A percentile compares a stretch with the other conserved stretches of the same genome.
Evolutionary conservation across 1,140 invertebrate genomes (phyloP).

Genomic region (Drosophila parabipectinata): DNA sequence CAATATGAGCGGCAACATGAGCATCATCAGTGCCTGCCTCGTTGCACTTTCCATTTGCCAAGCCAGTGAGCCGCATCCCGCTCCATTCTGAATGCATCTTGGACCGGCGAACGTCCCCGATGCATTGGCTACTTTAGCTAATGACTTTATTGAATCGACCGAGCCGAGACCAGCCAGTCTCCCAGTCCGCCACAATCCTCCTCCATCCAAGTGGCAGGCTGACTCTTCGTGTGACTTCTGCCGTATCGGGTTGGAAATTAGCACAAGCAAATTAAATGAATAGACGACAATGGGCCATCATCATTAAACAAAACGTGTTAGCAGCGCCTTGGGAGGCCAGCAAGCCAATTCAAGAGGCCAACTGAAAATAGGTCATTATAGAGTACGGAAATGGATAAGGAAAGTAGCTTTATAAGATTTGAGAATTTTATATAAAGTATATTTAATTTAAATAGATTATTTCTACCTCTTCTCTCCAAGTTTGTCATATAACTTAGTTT

Average conservation of each 20-base stretch:
- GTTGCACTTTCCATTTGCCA: slow-evolving; percentile 77
- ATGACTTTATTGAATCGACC: slow-evolving; percentile 79
- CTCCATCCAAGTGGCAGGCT: background rate
- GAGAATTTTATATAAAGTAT: background rate
- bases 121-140: slow-evolving; percentile 77
- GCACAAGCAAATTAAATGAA: slow-evolving; percentile 73
- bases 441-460: too few species aligned
- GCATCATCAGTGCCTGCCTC: slow-evolving; percentile 28
- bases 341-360: background rate
- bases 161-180: background rate
- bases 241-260: slow-evolving; percentile 69
- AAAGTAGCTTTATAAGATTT: background rate
- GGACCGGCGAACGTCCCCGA: slow-evolving; percentile 40
- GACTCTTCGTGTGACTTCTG: slow-evolving; percentile 74
- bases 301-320: slow-evolving; percentile 32
- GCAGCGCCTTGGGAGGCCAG: slow-evolving; percentile 22
- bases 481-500: background rate
- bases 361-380: background rate
- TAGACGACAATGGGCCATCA: slow-evolving; percentile 59
- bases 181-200: too few species aligned
- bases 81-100: slow-evolving; percentile 23
- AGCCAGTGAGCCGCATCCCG: slow-evolving; percentile 62
- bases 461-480: too few species aligned
- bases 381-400: background rate
- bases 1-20: background rate